These are phyloP conservation scores for Aptenodytes forsteri DNA, from an alignment of 2,113 vertebrate genomes.

Conservation along the genomic window DNA sequence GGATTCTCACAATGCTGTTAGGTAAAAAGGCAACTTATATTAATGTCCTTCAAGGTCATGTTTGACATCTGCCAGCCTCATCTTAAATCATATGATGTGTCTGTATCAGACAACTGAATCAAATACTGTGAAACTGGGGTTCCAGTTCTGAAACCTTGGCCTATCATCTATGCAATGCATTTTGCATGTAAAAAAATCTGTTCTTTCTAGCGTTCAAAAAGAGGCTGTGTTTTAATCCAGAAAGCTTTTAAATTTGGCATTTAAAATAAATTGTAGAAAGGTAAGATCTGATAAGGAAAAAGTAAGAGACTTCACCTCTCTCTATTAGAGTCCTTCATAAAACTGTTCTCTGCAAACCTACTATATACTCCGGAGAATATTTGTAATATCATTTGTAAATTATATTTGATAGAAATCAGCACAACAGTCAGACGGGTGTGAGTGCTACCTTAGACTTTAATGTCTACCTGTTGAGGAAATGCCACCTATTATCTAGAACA, in stretches of 20 bases:
- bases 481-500: background rate
- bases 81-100: background rate
- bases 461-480: background rate
- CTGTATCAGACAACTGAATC: background rate
- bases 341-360: background rate
- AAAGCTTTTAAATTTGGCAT: background rate
- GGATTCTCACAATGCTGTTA: background rate
- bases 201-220: background rate
- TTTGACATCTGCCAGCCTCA: background rate
- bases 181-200: background rate
- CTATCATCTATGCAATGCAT: background rate
- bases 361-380: background rate
- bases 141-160: background rate
- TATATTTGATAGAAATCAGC: background rate
- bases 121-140: background rate
- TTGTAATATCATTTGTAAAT: background rate
- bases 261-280: background rate
- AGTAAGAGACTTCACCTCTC: background rate
- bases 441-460: background rate
- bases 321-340: background rate
- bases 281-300: background rate
- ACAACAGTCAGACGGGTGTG: background rate
- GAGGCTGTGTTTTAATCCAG: background rate
- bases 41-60: background rate
- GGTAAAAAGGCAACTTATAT: background rate